A percentile compares a stretch with the other conserved stretches of the same genome.
Conservation (phyloP, 2,113 vertebrate genomes). For the Microcebus murinus region DNA sequence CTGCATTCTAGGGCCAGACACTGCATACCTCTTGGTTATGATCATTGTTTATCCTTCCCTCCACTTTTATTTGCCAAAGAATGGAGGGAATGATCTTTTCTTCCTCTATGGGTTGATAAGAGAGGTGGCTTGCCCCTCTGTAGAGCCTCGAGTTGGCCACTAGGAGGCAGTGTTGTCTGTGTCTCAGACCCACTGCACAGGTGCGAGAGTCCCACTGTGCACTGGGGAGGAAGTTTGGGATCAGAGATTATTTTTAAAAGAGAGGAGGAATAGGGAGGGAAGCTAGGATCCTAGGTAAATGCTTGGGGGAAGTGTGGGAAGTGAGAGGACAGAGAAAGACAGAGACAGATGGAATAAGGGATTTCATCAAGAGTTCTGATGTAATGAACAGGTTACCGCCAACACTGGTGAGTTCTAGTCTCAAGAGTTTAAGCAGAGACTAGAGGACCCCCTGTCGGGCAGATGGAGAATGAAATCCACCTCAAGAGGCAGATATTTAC, state of each 20-base stretch:
- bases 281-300: rapidly evolving
- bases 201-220: background rate
- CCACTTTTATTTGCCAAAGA: rapidly evolving
- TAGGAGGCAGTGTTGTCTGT: background rate
- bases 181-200: background rate
- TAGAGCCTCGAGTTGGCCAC: background rate
- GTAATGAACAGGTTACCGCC: rapidly evolving
- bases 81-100: too few relatives aligned
- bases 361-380: background rate
- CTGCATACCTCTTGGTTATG: rapidly evolving
- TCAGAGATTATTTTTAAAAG: background rate
- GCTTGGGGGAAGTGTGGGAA: too few relatives aligned
- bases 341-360: too few relatives aligned
- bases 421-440: background rate
- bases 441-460: background rate
- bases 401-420: rapidly evolving
- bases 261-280: too few relatives aligned
- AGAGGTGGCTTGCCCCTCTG: background rate
- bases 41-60: rapidly evolving
- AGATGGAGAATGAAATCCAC: background rate
- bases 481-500: background rate
- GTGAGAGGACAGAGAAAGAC: background rate
- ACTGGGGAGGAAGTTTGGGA: background rate
- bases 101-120: background rate
- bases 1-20: background rate